A percentile compares a stretch with the other conserved stretches of the same genome.
Conservation (phyloP, 2,113 vertebrate genomes). For the Ammodramus savannarum region DNA sequence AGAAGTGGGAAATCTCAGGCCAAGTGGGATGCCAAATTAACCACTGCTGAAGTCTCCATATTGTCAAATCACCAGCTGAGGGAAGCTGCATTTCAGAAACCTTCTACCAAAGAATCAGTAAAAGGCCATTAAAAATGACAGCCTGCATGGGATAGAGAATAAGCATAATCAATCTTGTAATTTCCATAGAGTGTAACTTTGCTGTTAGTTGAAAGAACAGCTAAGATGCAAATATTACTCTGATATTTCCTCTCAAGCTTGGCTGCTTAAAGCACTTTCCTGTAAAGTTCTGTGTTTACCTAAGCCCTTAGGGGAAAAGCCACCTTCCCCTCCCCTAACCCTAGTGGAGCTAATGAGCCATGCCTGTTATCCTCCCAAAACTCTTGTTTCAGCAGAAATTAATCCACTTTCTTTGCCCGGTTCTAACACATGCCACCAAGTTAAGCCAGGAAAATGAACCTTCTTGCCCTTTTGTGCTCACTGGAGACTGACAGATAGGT, state of each 20-base stretch:
- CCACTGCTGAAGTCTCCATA: not conserved
- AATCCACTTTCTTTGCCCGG: not conserved
- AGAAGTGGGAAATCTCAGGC: not conserved
- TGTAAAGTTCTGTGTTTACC: not conserved
- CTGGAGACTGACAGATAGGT: not conserved
- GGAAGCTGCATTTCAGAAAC: not conserved
- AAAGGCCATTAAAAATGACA: not conserved
- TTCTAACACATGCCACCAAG: not conserved
- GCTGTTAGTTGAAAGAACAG: not conserved
- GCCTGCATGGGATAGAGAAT: not conserved
- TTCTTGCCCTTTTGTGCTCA: not conserved
- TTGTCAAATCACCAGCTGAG: not conserved
- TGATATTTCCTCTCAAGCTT: not conserved
- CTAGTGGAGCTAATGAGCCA: not conserved
- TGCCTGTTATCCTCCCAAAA: not conserved
- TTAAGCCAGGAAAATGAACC: not conserved
- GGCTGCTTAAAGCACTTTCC: not conserved
- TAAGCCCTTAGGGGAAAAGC: not conserved
- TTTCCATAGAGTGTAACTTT: not conserved
- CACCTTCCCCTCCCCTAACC: not conserved
- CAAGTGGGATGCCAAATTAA: not conserved
- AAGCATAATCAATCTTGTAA: not conserved
- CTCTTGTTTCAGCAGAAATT: constrained; percentile 26
- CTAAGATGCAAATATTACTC: not conserved
- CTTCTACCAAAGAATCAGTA: not conserved